phyloP scores from a whole-genome alignment of 2,113 vertebrate species.

The Zosterops borbonicus region DNA sequence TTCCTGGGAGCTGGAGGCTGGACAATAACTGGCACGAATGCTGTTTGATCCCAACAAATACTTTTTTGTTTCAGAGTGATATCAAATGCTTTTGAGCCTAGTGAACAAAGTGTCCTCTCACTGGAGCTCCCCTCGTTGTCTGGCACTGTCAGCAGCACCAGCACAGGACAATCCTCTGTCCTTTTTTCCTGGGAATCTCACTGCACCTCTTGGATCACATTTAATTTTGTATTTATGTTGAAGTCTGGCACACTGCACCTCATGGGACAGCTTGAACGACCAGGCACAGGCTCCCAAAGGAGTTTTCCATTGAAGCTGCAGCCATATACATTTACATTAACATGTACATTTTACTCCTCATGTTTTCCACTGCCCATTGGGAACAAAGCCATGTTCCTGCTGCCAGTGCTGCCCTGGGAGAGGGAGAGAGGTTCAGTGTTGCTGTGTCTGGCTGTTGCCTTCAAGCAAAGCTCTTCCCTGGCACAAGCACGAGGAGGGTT shows the following conservation, averaged over 20 bases:
- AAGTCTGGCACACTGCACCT: not conserved
- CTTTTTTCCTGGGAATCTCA: not conserved
- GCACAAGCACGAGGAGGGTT: not conserved
- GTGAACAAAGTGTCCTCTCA: not conserved
- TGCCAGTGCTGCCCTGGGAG: fast-evolving
- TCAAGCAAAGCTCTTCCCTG: not conserved
- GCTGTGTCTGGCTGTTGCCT: fast-evolving
- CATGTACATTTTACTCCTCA: not conserved
- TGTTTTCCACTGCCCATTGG: not conserved
- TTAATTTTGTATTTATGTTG: not conserved
- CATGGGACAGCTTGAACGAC: fast-evolving
- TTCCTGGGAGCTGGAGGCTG: not conserved
- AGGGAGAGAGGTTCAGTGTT: not conserved
- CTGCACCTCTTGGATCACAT: not conserved
- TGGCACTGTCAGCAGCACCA: not conserved
- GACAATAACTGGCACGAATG: not conserved
- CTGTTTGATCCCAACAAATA: not conserved
- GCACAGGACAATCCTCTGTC: not conserved
- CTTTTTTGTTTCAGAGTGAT: not conserved
- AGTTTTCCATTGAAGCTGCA: not conserved
- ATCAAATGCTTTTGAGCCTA: not conserved
- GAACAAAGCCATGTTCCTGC: not conserved
- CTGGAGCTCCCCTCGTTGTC: not conserved
- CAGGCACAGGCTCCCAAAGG: not conserved
- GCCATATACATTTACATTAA: not conserved